Evolutionary conservation across 2,888 invertebrate genomes (phyloP), one percentile per base, ranked within the genome.

Genomic region (Idaea dimidiata): DNA sequence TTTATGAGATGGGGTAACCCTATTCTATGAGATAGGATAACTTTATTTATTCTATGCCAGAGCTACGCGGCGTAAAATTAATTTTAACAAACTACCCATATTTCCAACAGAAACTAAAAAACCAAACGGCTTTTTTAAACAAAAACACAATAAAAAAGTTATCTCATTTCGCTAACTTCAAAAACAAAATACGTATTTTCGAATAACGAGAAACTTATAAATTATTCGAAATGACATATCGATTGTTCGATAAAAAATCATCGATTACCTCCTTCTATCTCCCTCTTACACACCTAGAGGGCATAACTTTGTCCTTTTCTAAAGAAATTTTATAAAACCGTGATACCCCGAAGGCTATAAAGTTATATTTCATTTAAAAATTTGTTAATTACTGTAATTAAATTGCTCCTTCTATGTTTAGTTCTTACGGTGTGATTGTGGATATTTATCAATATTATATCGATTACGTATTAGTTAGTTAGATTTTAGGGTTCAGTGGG

Each of bases 361-460:
- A 87, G 87, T 76, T 77, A 83, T 89, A 87, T 88, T 85, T 84
- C 87, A 88, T 88, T 79, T 82, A 82, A 81, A 86, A 88, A 87
- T 81, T 79, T 79, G 81, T 88, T 89, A 89, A 89, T 90, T 86
- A 86, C 80, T 80, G 83, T 84, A 86, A 89, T 90, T 89, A 88
- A 84, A 85, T 76, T 75, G 83, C 79, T 84, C 77, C 83, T 80
- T 77, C 75, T 77, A 79, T 82, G 77, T 82, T 81, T 83, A 78
- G 74, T 79, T 79, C 77, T 86, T 84, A 82, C 84, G 73, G 80
- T 77, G 76, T 77, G 79, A 83, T 84, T 83, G 73, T 79, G 84
- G 82, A 83, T 84, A 83, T 84, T 82, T 86, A 86, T 87, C 75
- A 78, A 75, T 76, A 72, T 80, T 80, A 78, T 77, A 77, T 75